Evolutionary conservation across 2,888 invertebrate species (phyloP).

Genomic region (Megamerina dolium): DNA sequence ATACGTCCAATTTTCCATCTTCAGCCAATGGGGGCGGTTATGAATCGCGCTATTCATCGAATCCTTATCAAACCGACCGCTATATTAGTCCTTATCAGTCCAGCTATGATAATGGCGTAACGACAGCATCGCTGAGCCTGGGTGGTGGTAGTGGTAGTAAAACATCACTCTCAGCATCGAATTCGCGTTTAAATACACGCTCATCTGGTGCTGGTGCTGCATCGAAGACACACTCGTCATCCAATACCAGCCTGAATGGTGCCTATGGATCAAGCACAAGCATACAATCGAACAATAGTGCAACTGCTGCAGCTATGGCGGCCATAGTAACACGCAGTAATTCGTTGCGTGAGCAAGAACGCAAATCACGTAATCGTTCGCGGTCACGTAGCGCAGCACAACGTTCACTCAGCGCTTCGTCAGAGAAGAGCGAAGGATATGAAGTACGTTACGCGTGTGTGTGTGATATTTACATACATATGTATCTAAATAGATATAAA

Average conservation of each 20-base stretch:
- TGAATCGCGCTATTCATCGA: constrained; percentile 38
- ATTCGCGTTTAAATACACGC: constrained; percentile 28
- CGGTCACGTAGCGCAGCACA: constrained; percentile 43
- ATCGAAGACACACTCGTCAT: constrained; percentile 39
- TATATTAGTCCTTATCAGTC: constrained; percentile 48
- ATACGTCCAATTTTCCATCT: constrained; percentile 17
- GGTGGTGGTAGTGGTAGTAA: constrained; percentile 24
- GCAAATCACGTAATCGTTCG: constrained; percentile 46
- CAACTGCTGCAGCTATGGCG: constrained; percentile 42
- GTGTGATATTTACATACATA: too few species aligned
- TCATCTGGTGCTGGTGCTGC: constrained; percentile 18
- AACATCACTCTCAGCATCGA: constrained; percentile 31
- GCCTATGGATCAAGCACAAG: neutral
- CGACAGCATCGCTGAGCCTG: constrained; percentile 48
- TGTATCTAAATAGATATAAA: too few species aligned
- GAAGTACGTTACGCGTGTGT: constrained; percentile 61
- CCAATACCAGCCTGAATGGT: constrained; percentile 42
- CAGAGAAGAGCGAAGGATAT: constrained; percentile 76
- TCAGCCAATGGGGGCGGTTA: constrained; percentile 26
- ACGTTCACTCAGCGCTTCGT: constrained; percentile 61
- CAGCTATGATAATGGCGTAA: constrained; percentile 48
- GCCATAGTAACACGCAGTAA: constrained; percentile 46
- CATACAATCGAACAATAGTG: constrained; percentile 15
- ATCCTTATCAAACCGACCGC: constrained; percentile 40
- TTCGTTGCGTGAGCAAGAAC: constrained; percentile 49